These are phyloP conservation scores for Epinephelus moara DNA, from an alignment of 2,113 vertebrate genomes.

Conservation along the genomic window DNA sequence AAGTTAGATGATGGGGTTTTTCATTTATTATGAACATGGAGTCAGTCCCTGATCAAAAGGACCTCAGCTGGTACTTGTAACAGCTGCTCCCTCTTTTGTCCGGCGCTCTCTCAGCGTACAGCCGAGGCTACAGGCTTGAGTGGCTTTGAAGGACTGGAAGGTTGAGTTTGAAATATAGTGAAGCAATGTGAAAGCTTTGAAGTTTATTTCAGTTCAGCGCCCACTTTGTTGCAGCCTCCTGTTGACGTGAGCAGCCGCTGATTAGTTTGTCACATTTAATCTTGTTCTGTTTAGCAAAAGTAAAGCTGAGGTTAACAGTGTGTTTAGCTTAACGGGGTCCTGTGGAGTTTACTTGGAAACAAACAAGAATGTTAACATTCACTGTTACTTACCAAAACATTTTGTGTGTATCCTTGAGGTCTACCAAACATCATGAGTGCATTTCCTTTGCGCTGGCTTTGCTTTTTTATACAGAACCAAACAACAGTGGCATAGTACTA, in stretches of 20 bases:
- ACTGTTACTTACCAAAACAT: no score
- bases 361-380: no score
- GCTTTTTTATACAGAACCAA: no score
- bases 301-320: background rate
- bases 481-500: no score
- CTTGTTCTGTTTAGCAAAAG: background rate
- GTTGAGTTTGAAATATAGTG: slow-evolving; percentile 11
- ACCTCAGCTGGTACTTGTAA: background rate
- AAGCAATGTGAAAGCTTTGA: slow-evolving; percentile 6
- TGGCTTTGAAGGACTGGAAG: slow-evolving; percentile 14
- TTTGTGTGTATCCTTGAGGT: background rate
- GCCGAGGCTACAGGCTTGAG: background rate
- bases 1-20: background rate
- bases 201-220: background rate
- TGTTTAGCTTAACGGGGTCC: background rate
- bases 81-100: slow-evolving; percentile 2
- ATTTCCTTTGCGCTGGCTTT: no score
- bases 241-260: background rate
- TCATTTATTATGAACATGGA: background rate
- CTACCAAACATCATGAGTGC: background rate
- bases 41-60: background rate
- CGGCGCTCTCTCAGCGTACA: background rate
- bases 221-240: background rate
- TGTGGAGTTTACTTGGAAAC: background rate
- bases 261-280: background rate